Evolutionary conservation across 2,888 invertebrate species (phyloP).

Genomic region (Drosophila colorata): DNA sequence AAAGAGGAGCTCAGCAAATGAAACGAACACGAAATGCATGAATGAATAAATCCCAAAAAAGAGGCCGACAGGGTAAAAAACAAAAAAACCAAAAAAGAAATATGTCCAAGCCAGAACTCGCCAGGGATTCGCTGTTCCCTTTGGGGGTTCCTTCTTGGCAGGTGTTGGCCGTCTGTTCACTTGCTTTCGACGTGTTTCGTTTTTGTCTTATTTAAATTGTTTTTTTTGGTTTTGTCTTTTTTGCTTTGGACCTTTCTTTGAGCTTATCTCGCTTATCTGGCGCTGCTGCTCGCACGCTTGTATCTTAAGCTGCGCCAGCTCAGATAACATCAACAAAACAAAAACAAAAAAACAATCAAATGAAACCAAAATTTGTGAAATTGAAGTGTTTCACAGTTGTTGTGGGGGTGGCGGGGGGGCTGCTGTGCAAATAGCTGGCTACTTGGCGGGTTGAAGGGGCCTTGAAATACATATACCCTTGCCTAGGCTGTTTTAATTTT

Average conservation of each 20-base stretch:
- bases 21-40: conserved; percentile 57
- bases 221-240: conserved; percentile 4
- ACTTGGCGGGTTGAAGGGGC: conserved; percentile 4
- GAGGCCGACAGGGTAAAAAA: conserved; percentile 23
- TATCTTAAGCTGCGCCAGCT: conserved; percentile 51
- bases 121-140: conserved; percentile 17
- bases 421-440: conserved; percentile 51
- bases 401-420: conserved; percentile 4
- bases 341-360: conserved; percentile 9
- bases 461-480: conserved; percentile 36
- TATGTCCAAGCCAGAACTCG: neutral
- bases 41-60: conserved; percentile 55
- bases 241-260: conserved; percentile 33
- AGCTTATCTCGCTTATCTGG: conserved; percentile 63
- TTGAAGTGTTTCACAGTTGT: conserved; percentile 27
- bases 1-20: conserved; percentile 51
- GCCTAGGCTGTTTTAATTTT: no score
- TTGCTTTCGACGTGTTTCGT: conserved; percentile 24
- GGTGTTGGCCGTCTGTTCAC: conserved; percentile 41
- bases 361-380: conserved; percentile 21
- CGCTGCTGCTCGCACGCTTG: conserved; percentile 51
- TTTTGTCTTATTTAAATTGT: conserved; percentile 12
- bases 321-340: conserved; percentile 49
- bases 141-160: conserved; percentile 31
- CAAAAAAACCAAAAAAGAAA: neutral